Conservation (phyloP, 1,140 invertebrate genomes). For the Brachionus asplanchnoidis region DNA sequence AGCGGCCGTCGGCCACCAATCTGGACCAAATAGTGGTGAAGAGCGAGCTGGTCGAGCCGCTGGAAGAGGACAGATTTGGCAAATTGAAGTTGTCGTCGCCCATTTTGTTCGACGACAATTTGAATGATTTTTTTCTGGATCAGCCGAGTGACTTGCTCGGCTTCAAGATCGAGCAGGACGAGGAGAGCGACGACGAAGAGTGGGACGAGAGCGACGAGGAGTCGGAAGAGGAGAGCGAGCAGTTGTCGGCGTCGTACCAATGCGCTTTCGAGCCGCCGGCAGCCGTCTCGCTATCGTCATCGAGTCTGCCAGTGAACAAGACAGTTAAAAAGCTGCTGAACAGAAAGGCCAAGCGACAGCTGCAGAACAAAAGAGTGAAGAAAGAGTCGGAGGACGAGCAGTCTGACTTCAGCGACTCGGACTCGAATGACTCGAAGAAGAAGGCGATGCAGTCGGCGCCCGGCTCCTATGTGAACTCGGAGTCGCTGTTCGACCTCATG, state of each 20-base stretch:
- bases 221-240: not conserved
- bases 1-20: not conserved
- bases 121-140: conserved; percentile 13
- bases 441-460: not conserved
- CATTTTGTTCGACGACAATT: not conserved
- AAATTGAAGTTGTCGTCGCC: not conserved
- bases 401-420: not conserved
- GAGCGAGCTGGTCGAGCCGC: not conserved
- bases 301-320: not conserved
- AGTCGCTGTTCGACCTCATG: conserved; percentile 22
- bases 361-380: not conserved
- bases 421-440: conserved; percentile 13
- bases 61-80: not conserved
- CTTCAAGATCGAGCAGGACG: not conserved
- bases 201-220: not conserved
- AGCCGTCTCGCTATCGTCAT: not conserved
- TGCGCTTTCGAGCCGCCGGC: not conserved
- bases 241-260: not conserved
- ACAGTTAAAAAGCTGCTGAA: not conserved
- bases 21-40: not conserved
- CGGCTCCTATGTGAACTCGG: not conserved
- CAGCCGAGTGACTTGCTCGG: not conserved
- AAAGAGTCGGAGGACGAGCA: conserved; percentile 16
- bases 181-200: not conserved
- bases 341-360: not conserved